A percentile compares a stretch with the other conserved stretches of the same genome.
Evolutionary conservation across 2,888 invertebrate genomes (phyloP).

Genomic region (Entomobrya proxima): DNA sequence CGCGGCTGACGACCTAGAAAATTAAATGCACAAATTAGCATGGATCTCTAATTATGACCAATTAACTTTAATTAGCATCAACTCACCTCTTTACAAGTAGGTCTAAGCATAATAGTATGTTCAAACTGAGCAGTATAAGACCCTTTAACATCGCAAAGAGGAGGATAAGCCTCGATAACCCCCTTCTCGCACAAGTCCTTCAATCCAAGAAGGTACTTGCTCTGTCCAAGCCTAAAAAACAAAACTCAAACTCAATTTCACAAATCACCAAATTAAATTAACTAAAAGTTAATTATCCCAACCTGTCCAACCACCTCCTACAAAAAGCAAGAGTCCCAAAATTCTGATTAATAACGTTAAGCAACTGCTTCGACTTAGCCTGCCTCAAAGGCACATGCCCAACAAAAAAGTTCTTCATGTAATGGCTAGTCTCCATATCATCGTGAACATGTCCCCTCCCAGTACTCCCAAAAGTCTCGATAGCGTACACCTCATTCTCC

Average conservation of each 20-base stretch:
- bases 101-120: conserved; percentile 97
- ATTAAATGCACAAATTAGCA: neutral
- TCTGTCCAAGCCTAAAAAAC: conserved; percentile 95
- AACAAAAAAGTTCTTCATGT: conserved; percentile 99
- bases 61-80: conserved; percentile 83
- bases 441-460: conserved; percentile 96
- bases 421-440: conserved; percentile 99
- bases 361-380: conserved; percentile 93
- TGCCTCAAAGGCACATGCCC: conserved; percentile 87
- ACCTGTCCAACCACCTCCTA: conserved; percentile 99
- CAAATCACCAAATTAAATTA: too few relatives aligned
- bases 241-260: too few relatives aligned
- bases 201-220: conserved; percentile 98
- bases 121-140: conserved; percentile 99
- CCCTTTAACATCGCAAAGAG: conserved; percentile 96
- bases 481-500: conserved; percentile 99
- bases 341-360: conserved; percentile 95
- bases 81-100: conserved; percentile 99
- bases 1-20: neutral
- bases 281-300: too few relatives aligned
- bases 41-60: neutral
- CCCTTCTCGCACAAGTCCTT: conserved; percentile 99
- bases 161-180: conserved; percentile 98
- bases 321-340: conserved; percentile 99
- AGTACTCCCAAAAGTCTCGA: conserved; percentile 99